A percentile compares a stretch with the other conserved stretches of the same genome.
phyloP scores from a whole-genome alignment of 2,888 invertebrate genomes.

The Cylindroiulus punctatus region DNA sequence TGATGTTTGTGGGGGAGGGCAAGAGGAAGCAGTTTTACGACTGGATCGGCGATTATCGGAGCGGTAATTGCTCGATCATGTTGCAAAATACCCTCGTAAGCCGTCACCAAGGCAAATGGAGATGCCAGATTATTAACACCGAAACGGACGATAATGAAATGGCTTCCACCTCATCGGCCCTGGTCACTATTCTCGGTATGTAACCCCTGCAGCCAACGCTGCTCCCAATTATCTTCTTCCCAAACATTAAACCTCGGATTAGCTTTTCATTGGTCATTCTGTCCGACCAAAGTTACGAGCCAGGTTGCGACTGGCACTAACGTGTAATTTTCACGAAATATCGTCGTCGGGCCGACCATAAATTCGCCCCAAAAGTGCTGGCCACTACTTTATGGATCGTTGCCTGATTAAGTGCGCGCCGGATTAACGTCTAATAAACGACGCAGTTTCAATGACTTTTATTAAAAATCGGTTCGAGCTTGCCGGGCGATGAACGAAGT shows the following conservation, averaged over 20 bases:
- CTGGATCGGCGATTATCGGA: constrained; percentile 49
- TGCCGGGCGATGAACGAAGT: too few relatives aligned
- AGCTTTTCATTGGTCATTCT: constrained; percentile 19
- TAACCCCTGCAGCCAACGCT: not conserved
- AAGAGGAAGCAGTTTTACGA: constrained; percentile 48
- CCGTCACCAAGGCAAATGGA: constrained; percentile 55
- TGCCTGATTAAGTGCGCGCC: not conserved
- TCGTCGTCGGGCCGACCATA: not conserved
- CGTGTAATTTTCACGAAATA: constrained; percentile 34
- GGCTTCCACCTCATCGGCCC: constrained; percentile 40
- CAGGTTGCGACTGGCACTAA: constrained; percentile 9
- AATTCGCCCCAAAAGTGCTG: not conserved
- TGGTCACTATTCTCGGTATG: constrained; percentile 50
- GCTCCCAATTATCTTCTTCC: constrained; percentile 2
- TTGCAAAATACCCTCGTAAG: constrained; percentile 49
- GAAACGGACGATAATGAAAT: constrained; percentile 49
- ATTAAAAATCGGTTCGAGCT: not conserved
- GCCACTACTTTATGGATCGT: constrained; percentile 1
- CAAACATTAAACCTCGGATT: constrained; percentile 31
- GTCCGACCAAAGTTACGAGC: not conserved
- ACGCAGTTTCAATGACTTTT: not conserved
- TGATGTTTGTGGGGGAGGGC: constrained; percentile 53
- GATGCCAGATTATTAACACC: constrained; percentile 50
- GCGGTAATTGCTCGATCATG: constrained; percentile 54
- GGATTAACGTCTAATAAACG: constrained; percentile 33